phyloP scores from a whole-genome alignment of 2,888 invertebrate species.

The Parnassius glacialis region DNA sequence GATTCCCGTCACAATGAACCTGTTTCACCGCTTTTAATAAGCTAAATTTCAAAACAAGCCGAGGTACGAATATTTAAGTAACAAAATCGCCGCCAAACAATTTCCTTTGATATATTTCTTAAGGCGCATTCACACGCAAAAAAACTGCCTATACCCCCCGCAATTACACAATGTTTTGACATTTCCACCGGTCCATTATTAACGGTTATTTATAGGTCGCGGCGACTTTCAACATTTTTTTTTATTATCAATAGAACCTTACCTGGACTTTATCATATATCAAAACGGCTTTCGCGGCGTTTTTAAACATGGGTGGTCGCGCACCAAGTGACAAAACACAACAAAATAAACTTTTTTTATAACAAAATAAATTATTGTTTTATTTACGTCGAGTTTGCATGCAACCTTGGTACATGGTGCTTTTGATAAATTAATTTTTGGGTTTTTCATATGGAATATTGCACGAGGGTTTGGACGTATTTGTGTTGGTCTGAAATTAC shows the following conservation, averaged over 20 bases:
- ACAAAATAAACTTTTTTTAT: constrained; percentile 26
- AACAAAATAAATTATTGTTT: constrained; percentile 24
- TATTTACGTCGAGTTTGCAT: constrained; percentile 17
- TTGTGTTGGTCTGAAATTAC: constrained; percentile 10
- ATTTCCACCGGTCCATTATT: constrained; percentile 34
- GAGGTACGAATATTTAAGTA: constrained; percentile 1
- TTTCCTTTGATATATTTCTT: constrained; percentile 23
- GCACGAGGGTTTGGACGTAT: background rate
- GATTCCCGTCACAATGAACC: constrained; percentile 2
- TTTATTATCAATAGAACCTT: constrained; percentile 25
- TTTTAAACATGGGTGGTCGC: constrained; percentile 31
- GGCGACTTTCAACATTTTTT: constrained; percentile 34
- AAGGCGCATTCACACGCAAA: constrained; percentile 22
- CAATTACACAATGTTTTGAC: constrained; percentile 39
- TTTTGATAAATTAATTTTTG: constrained; percentile 24
- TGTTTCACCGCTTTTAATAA: constrained; percentile 2
- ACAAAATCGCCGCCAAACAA: constrained; percentile 20
- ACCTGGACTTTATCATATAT: constrained; percentile 27
- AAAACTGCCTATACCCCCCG: constrained; percentile 21
- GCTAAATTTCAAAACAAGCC: constrained; percentile 3
- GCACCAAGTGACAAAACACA: constrained; percentile 22
- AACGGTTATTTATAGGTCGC: constrained; percentile 34
- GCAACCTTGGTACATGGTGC: constrained; percentile 11
- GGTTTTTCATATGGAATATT: background rate
- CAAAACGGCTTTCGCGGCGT: constrained; percentile 27